phyloP scores from a whole-genome alignment of 2,797 vertebrate genomes.

The Oophaga sylvatica region DNA sequence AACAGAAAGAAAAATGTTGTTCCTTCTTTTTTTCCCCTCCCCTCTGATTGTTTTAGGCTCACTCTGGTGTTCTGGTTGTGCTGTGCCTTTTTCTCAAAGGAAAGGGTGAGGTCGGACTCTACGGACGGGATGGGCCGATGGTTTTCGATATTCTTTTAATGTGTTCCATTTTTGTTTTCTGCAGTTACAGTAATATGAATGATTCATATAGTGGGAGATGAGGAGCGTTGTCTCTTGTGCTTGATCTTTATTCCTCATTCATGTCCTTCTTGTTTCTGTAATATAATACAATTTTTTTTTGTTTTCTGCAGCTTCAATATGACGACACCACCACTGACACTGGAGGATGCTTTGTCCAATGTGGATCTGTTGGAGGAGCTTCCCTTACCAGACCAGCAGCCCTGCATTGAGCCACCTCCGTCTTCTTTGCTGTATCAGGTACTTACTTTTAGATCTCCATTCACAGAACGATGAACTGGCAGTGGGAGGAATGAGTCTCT shows the following conservation, averaged over 20 bases:
- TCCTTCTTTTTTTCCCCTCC: too few species aligned
- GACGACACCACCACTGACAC: constrained; percentile 80
- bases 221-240: not conserved
- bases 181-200: not conserved
- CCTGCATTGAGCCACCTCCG: constrained; percentile 79
- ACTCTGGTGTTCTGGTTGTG: not conserved
- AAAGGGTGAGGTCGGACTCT: not conserved
- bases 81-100: not conserved
- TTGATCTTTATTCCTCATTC: not conserved
- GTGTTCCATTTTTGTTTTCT: not conserved
- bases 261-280: not conserved
- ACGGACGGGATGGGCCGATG: not conserved
- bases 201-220: not conserved
- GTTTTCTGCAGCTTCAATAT: constrained; percentile 69
- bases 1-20: too few species aligned
- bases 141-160: not conserved
- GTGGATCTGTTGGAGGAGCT: constrained; percentile 82
- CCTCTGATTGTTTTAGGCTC: not conserved
- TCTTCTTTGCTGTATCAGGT: constrained; percentile 83
- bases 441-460: not conserved
- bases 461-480: too few species aligned
- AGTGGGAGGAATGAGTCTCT: too few species aligned
- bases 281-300: not conserved
- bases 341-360: constrained; percentile 82
- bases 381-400: constrained; percentile 80